A percentile compares a stretch with the other conserved stretches of the same genome.
Evolutionary conservation across 2,888 invertebrate genomes (phyloP).

Genomic region (Merodon equestris): DNA sequence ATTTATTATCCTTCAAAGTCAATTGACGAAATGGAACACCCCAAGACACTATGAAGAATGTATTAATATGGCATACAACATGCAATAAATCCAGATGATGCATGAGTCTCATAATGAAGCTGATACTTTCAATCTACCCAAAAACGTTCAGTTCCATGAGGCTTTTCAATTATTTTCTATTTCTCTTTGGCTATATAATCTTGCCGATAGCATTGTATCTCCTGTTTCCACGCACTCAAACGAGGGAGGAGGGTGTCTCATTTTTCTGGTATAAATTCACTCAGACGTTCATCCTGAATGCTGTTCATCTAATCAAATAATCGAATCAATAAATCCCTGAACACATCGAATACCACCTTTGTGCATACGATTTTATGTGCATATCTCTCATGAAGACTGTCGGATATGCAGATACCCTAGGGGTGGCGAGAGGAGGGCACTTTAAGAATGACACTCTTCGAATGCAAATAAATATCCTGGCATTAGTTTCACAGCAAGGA

Average conservation of each 20-base stretch:
- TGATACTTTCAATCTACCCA: too few species aligned
- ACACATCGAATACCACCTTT: conserved; percentile 20
- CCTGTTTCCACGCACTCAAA: neutral
- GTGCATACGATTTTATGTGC: neutral
- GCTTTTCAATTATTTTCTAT: conserved; percentile 31
- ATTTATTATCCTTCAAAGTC: too few species aligned
- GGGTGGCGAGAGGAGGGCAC: too few species aligned
- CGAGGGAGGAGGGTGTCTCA: neutral
- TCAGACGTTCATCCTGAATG: conserved; percentile 45
- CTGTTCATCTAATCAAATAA: conserved; percentile 51
- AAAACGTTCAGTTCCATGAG: too few species aligned
- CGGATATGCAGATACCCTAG: too few species aligned
- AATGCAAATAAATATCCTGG: conserved; percentile 46
- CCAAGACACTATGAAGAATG: too few species aligned
- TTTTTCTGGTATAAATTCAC: conserved; percentile 39
- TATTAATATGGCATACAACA: too few species aligned
- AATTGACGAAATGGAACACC: too few species aligned
- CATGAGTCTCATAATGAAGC: too few species aligned
- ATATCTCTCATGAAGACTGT: conserved; percentile 36
- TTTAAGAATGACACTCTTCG: conserved; percentile 40
- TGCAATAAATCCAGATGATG: too few species aligned
- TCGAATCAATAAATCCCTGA: conserved; percentile 56
- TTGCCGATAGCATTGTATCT: too few species aligned
- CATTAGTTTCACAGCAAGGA: conserved; percentile 13
- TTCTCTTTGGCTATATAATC: neutral